Percentiles rank a stretch among this genome's conserved stretches.
Evolutionary conservation across 1,140 invertebrate species (phyloP).

Genomic region (Palaemon carinicauda): DNA sequence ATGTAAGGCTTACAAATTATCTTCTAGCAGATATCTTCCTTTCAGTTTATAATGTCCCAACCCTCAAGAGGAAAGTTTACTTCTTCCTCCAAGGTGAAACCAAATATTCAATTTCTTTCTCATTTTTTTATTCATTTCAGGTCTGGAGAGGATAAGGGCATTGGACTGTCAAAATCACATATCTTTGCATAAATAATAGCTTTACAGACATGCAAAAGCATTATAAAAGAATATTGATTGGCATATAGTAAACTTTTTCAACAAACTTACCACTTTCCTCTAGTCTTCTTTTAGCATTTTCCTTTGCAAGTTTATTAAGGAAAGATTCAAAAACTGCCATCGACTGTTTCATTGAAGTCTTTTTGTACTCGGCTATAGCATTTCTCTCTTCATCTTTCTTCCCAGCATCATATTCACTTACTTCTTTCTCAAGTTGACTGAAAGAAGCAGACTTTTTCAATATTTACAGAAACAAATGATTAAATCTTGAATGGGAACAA

Average conservation of each 20-base stretch:
- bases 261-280: background rate
- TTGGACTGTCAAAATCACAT: too few relatives aligned
- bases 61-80: too few relatives aligned
- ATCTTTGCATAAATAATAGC: background rate
- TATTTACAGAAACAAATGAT: too few relatives aligned
- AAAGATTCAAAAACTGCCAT: background rate
- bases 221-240: background rate
- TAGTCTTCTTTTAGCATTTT: background rate
- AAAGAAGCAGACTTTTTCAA: background rate
- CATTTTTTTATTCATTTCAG: too few relatives aligned
- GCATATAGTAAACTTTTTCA: too few relatives aligned
- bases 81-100: too few relatives aligned
- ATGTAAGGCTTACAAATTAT: too few relatives aligned
- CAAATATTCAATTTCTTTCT: too few relatives aligned
- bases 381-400: conserved; percentile 5
- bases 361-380: conserved; percentile 26
- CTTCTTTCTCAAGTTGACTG: conserved; percentile 13
- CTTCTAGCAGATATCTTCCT: too few relatives aligned
- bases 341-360: conserved; percentile 24
- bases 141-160: too few relatives aligned
- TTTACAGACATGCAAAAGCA: background rate
- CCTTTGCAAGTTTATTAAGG: background rate
- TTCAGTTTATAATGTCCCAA: too few relatives aligned
- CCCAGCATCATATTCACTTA: background rate
- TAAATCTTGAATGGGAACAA: background rate